Percentiles rank a stretch among this genome's conserved stretches.
Conservation (phyloP, 1,140 invertebrate genomes). For the Archivesica marissinica region DNA sequence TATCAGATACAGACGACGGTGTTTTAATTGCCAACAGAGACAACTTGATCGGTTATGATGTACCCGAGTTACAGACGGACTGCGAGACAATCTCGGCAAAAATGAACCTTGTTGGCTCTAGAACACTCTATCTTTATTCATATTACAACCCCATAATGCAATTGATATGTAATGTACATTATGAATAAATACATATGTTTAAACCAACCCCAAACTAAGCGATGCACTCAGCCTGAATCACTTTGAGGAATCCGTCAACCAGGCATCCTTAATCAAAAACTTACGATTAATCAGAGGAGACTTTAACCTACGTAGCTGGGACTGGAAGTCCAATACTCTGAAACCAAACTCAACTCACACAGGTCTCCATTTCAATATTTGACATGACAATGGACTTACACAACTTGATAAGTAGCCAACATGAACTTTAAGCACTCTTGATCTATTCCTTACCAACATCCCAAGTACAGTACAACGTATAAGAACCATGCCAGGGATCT, state of each 20-base stretch:
- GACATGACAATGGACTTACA: constrained; percentile 41
- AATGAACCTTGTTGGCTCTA: not conserved
- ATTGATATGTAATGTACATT: too few relatives aligned
- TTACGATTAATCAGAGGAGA: constrained; percentile 21
- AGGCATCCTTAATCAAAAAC: not conserved
- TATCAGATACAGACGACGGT: constrained; percentile 24
- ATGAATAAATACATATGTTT: too few relatives aligned
- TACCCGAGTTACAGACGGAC: constrained; percentile 24
- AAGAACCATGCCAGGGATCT: constrained; percentile 9
- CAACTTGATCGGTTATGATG: not conserved
- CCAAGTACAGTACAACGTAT: not conserved
- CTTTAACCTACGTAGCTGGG: constrained; percentile 57
- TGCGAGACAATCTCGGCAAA: constrained; percentile 9
- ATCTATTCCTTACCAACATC: constrained; percentile 8
- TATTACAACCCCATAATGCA: constrained; percentile 24
- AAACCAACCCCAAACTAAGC: constrained; percentile 15
- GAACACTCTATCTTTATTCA: not conserved
- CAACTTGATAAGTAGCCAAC: constrained; percentile 49
- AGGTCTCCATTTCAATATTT: constrained; percentile 43
- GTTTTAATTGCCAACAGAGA: constrained; percentile 36
- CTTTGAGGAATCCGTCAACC: not conserved
- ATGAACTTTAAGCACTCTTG: constrained; percentile 39
- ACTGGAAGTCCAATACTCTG: constrained; percentile 56
- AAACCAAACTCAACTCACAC: constrained; percentile 29
- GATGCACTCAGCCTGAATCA: not conserved